phyloP scores from a whole-genome alignment of 2,113 vertebrate genomes.

The Nothoprocta perdicaria region DNA sequence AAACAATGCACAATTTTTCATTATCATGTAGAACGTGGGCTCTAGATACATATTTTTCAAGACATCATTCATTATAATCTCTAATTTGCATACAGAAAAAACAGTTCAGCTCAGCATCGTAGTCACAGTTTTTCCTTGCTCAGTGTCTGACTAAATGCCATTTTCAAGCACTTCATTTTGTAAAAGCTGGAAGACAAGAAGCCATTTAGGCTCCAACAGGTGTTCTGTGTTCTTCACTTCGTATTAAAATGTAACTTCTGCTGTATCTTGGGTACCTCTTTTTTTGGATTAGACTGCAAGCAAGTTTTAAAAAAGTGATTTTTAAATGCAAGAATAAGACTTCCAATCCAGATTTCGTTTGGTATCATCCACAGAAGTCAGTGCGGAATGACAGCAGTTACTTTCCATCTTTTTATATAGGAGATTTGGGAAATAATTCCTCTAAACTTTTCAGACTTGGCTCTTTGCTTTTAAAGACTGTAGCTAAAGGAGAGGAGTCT shows the following conservation, averaged over 20 bases:
- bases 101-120: background rate
- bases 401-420: background rate
- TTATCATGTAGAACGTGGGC: background rate
- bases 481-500: background rate
- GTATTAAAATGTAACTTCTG: rapidly evolving
- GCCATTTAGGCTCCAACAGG: background rate
- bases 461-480: background rate
- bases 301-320: too few species aligned
- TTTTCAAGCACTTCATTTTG: background rate
- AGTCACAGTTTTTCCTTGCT: background rate
- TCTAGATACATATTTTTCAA: conserved; percentile 3
- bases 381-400: background rate
- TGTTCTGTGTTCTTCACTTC: background rate
- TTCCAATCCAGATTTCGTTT: background rate
- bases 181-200: rapidly evolving
- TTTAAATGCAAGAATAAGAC: background rate
- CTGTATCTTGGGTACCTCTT: background rate
- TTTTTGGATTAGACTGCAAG: rapidly evolving
- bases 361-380: background rate
- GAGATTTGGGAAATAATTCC: background rate
- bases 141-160: background rate
- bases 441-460: background rate
- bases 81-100: background rate
- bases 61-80: background rate
- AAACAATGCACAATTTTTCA: background rate